phyloP scores from a whole-genome alignment of 2,888 invertebrate species.

The Malachius bipustulatus region DNA sequence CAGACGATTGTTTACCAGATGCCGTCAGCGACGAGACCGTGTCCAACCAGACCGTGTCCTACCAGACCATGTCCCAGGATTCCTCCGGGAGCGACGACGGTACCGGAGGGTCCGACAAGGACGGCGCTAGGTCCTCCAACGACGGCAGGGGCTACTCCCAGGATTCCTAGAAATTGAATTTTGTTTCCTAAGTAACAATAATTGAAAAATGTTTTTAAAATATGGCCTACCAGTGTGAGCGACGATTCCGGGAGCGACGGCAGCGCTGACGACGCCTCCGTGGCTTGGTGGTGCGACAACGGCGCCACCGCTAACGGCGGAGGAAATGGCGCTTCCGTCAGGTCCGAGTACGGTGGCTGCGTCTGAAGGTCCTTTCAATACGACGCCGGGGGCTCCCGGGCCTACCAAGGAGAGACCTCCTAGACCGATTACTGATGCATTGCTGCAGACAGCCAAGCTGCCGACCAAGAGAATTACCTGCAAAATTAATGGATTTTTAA shows the following conservation, averaged over 20 bases:
- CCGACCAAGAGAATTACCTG: constrained; percentile 22
- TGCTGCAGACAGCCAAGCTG: constrained; percentile 23
- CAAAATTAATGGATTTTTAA: too few species aligned
- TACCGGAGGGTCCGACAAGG: constrained; percentile 1
- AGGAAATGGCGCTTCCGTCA: constrained; percentile 37
- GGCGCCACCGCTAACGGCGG: constrained; percentile 37
- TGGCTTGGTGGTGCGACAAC: constrained; percentile 31
- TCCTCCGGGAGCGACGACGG: constrained; percentile 1
- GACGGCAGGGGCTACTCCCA: background rate
- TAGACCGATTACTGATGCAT: constrained; percentile 25
- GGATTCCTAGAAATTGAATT: too few species aligned
- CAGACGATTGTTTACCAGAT: too few species aligned
- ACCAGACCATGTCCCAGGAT: background rate
- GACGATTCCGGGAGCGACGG: constrained; percentile 28
- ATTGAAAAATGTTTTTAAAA: too few species aligned
- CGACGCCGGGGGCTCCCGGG: constrained; percentile 28
- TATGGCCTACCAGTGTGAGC: constrained; percentile 13
- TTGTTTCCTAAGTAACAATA: too few species aligned
- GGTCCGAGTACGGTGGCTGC: constrained; percentile 27
- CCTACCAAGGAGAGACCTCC: constrained; percentile 25
- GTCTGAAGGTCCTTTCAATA: constrained; percentile 27
- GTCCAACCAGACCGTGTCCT: background rate
- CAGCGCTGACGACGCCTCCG: constrained; percentile 29
- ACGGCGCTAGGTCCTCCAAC: background rate
- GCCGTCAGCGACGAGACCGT: background rate